These are phyloP conservation scores for Stigmatopora argus DNA, from an alignment of 2,113 vertebrate genomes.

Conservation along the genomic window DNA sequence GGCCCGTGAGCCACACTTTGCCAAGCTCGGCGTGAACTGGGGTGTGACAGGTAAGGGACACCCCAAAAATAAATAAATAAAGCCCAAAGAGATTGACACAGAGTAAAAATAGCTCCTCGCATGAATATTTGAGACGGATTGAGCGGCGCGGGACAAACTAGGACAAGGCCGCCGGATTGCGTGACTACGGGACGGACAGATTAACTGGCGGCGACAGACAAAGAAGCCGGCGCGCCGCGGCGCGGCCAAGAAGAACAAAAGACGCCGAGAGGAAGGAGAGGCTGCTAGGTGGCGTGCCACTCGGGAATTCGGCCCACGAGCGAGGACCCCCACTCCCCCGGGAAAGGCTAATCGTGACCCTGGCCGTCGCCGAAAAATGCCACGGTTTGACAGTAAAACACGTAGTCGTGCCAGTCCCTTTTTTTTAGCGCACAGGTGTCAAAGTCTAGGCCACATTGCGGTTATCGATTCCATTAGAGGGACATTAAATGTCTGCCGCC, in stretches of 20 bases:
- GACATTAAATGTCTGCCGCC: too few relatives aligned
- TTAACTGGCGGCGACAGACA: conserved; percentile 48
- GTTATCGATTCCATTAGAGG: too few relatives aligned
- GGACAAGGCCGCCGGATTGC: conserved; percentile 24
- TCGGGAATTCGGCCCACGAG: conserved; percentile 59
- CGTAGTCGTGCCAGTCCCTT: too few relatives aligned
- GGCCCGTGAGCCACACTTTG: too few relatives aligned
- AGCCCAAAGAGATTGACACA: conserved; percentile 3
- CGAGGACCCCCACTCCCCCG: too few relatives aligned
- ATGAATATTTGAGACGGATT: conserved; percentile 30
- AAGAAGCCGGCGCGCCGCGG: conserved; percentile 16
- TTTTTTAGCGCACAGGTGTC: too few relatives aligned
- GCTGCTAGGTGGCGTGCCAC: conserved; percentile 42
- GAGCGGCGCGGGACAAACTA: conserved; percentile 32
- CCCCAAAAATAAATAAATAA: conserved; percentile 17
- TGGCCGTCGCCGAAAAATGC: too few relatives aligned
- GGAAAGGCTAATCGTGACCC: too few relatives aligned
- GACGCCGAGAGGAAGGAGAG: conserved; percentile 12
- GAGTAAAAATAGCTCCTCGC: conserved; percentile 31
- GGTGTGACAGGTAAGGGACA: conserved; percentile 5
- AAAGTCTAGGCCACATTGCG: too few relatives aligned
- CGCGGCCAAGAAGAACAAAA: conserved; percentile 12
- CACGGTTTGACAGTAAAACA: too few relatives aligned
- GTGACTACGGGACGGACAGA: conserved; percentile 35
- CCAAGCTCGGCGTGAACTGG: background rate